A percentile compares a stretch with the other conserved stretches of the same genome.
These are phyloP conservation scores for Allacma fusca DNA, from an alignment of 2,888 invertebrate species.

Conservation along the genomic window DNA sequence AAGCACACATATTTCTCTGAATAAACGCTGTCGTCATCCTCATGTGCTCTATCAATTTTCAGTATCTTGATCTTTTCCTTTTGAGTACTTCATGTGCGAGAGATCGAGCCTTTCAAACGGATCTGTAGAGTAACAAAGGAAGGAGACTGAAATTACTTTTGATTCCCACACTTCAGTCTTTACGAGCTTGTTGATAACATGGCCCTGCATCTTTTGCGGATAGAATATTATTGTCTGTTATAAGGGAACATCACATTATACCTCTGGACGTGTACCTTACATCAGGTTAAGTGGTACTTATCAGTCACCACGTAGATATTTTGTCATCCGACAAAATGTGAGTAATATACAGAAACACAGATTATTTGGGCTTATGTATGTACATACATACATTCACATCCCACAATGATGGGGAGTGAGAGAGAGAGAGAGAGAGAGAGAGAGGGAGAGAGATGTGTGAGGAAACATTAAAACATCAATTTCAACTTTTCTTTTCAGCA, in stretches of 20 bases:
- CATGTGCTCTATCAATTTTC: constrained; percentile 28
- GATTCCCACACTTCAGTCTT: constrained; percentile 1
- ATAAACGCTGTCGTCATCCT: constrained; percentile 11
- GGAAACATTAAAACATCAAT: not conserved
- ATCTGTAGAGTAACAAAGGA: not conserved
- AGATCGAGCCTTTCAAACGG: not conserved
- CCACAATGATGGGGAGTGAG: not conserved
- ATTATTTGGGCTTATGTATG: too few species aligned
- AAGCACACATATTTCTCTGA: not conserved
- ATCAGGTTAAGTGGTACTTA: too few species aligned
- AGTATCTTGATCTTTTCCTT: constrained; percentile 20
- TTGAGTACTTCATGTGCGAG: not conserved
- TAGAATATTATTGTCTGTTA: too few species aligned
- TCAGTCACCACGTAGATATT: too few species aligned
- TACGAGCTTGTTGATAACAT: not conserved
- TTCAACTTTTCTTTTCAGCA: constrained; percentile 1
- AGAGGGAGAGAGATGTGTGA: too few species aligned
- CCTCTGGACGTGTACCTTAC: too few species aligned
- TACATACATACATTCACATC: not conserved
- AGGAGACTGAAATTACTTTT: not conserved
- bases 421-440: too few species aligned
- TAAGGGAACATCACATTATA: too few species aligned
- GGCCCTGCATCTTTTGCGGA: not conserved
- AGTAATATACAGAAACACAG: too few species aligned
- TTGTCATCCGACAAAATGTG: too few species aligned